A percentile compares a stretch with the other conserved stretches of the same genome.
phyloP scores from a whole-genome alignment of 2,888 invertebrate species.

The Caenorhabditis sinica region DNA sequence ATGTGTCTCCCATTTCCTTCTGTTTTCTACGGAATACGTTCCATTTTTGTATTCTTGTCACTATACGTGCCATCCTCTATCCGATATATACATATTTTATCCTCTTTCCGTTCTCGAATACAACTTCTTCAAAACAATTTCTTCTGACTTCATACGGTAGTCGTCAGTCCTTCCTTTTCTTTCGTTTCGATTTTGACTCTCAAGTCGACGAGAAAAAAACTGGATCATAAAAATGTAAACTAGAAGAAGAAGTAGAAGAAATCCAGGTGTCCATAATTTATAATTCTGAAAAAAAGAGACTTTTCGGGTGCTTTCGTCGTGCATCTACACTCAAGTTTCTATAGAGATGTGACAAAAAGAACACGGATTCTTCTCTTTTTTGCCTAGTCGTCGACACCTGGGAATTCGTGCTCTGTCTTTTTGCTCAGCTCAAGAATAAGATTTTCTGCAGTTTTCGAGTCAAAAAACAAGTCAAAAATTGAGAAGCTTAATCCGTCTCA shows the following conservation, averaged over 20 bases:
- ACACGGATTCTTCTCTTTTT: conserved; percentile 8
- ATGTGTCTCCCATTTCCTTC: too few species aligned
- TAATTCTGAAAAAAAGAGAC: conserved; percentile 10
- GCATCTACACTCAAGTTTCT: conserved; percentile 45
- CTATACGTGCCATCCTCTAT: too few species aligned
- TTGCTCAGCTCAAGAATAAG: conserved; percentile 14
- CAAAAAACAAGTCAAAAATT: conserved; percentile 33
- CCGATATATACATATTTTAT: background rate
- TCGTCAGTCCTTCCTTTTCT: conserved; percentile 6
- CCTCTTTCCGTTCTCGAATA: background rate
- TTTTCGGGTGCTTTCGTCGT: conserved; percentile 14
- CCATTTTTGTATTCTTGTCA: background rate
- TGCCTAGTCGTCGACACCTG: conserved; percentile 17
- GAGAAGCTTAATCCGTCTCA: conserved; percentile 39
- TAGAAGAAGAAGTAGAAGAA: background rate
- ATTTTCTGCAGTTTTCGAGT: conserved; percentile 30
- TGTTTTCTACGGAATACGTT: background rate
- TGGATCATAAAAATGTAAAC: conserved; percentile 7
- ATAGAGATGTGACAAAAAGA: conserved; percentile 42
- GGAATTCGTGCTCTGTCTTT: conserved; percentile 5
- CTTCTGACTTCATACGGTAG: background rate
- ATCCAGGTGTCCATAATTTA: conserved; percentile 45
- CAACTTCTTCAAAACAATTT: background rate
- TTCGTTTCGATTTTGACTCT: too few species aligned
- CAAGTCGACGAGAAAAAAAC: background rate